Conservation (phyloP, 1,140 invertebrate genomes). For the Drosophila busckii region DNA sequence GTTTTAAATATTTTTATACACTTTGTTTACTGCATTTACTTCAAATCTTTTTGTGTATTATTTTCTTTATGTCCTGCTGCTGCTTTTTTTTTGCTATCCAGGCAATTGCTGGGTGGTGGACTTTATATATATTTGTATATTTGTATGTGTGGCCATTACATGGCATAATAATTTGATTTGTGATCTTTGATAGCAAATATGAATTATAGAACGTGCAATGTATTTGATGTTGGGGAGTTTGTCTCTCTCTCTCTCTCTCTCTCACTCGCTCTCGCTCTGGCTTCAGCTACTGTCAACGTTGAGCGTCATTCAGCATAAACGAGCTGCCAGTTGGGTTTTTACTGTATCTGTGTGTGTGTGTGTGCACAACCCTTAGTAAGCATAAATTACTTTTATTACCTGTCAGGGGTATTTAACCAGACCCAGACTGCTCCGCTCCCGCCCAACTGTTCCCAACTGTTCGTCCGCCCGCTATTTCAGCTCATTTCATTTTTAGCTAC, state of each 20-base stretch:
- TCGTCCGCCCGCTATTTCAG: slow-evolving; percentile 23
- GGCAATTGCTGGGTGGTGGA: no score
- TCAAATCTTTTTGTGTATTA: no score
- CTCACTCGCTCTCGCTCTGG: slow-evolving; percentile 8
- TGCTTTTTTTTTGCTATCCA: no score
- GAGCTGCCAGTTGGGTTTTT: slow-evolving; percentile 49
- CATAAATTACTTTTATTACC: slow-evolving; percentile 79
- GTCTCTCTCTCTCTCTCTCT: not conserved
- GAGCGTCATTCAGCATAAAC: slow-evolving; percentile 67
- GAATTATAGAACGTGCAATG: slow-evolving; percentile 62
- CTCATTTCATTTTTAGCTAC: slow-evolving; percentile 63
- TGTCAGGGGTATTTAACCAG: slow-evolving; percentile 73
- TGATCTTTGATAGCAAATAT: slow-evolving; percentile 75
- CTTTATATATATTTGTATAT: slow-evolving; percentile 1
- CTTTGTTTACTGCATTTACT: no score
- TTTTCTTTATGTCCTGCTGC: no score
- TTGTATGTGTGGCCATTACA: slow-evolving; percentile 53
- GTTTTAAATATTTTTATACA: no score
- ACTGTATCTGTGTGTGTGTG: slow-evolving; percentile 43
- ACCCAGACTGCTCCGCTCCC: slow-evolving; percentile 14
- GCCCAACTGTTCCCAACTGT: not conserved
- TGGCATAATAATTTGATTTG: slow-evolving; percentile 77
- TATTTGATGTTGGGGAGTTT: slow-evolving; percentile 9
- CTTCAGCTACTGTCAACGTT: not conserved
- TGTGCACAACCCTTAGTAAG: slow-evolving; percentile 72